A percentile compares a stretch with the other conserved stretches of the same genome.
phyloP scores from a whole-genome alignment of 2,888 invertebrate species.

The Standfussiana lucernea region DNA sequence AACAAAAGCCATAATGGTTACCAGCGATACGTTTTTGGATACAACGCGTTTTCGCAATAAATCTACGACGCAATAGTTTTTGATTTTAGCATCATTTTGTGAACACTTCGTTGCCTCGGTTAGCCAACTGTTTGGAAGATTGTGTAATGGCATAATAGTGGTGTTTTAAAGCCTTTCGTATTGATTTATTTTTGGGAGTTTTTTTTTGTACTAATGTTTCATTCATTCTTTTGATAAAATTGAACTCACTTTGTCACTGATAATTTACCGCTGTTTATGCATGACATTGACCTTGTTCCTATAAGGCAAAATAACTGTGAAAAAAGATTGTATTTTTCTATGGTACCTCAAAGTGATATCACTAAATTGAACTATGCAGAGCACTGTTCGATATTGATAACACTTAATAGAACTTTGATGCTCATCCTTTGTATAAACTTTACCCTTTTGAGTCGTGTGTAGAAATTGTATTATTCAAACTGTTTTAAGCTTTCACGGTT shows the following conservation, averaged over 20 bases:
- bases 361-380: background rate
- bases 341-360: background rate
- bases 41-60: constrained; percentile 32
- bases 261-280: background rate
- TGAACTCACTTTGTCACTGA: background rate
- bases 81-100: constrained; percentile 46
- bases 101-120: constrained; percentile 16
- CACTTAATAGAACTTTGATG: background rate
- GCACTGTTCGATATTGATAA: background rate
- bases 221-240: background rate
- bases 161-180: background rate
- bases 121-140: constrained; percentile 13
- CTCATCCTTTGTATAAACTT: background rate
- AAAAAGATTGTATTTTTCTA: background rate
- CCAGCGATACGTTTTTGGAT: constrained; percentile 44
- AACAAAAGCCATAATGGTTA: constrained; percentile 40
- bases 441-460: background rate
- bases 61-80: constrained; percentile 37
- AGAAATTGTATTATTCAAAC: background rate
- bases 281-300: background rate
- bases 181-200: background rate
- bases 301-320: background rate
- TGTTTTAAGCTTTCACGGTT: too few relatives aligned
- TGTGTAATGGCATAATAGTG: constrained; percentile 27
- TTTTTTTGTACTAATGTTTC: constrained; percentile 4